Base-by-base conservation (phyloP, 2,113 vertebrate genomes). In the Eurystomus gularis region DNA sequence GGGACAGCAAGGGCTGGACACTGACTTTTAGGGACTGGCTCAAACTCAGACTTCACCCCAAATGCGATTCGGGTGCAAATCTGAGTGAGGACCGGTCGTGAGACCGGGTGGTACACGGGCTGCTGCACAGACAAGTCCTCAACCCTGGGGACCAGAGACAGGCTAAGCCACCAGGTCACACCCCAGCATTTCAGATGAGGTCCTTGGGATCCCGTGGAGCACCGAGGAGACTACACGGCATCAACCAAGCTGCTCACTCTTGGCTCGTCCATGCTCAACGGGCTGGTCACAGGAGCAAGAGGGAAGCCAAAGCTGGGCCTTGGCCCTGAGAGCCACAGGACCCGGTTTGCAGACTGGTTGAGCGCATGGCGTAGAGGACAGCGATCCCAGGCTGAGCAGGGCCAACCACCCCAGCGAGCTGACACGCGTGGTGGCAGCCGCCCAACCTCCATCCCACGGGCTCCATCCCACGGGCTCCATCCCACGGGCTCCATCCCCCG, bases 1-100 rank as follows among this genome's bases (percentile, higher is more conserved):
- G 49, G 82, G 39, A 60, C 2, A 72, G 80, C 71, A 55, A 86
- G 37, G 49, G 21, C 44, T 5, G 68, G 86, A 39, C 40, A 1
- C 0, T 51, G 86, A 68, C 42, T 60, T 76, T 60, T 46, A 14
- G 66, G 48, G 33, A 39, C 44, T 40, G 17, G 54, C 54, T 39
- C 64, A 51, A 62, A 57, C 0, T 2, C 44, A 24, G 55, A 16
- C 16, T 44, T 73, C 51, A 58, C 11, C 69, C 78, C 40, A 46
- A 44, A n/a, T 1, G 24, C 1, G 33, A 33, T 10, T 46, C 4
- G 2, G 69, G 48, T 24, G 60, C 66, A n/a, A 54, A 40, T 9
- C 37, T 13, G 24, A 33, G 70, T 9, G 0, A 52, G 60, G 31
- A 26, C 0, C 2, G 0, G 46, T 0, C 0, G 0, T 0, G 62